Evolutionary conservation across 92 coral and sea anemone species (phyloP).

Genomic region (Montipora capitata): DNA sequence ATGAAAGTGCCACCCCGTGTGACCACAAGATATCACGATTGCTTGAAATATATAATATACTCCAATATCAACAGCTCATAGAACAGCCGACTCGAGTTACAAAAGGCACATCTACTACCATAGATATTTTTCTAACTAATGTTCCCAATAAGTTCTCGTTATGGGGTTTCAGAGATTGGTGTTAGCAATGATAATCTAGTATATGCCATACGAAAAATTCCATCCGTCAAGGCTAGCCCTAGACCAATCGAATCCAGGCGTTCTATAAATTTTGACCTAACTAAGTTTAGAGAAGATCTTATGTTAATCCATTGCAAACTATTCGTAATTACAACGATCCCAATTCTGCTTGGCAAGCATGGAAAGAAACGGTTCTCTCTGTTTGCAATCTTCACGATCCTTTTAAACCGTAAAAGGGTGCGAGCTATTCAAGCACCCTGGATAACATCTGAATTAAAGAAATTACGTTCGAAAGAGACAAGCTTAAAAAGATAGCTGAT

Average conservation of each 20-base stretch:
- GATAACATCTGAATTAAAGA: constrained; percentile 27
- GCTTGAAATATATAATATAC: constrained; percentile 11
- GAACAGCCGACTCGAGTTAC: constrained; percentile 24
- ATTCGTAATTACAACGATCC: constrained; percentile 40
- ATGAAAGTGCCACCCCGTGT: neutral
- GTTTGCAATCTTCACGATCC: constrained; percentile 39
- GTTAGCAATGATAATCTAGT: constrained; percentile 35
- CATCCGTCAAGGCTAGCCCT: constrained; percentile 37
- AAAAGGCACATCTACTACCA: constrained; percentile 12
- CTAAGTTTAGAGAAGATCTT: constrained; percentile 43
- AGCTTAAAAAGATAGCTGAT: constrained; percentile 26
- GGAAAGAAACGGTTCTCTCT: neutral
- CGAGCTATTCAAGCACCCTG: constrained; percentile 34
- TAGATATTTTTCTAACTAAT: constrained; percentile 30
- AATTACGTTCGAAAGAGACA: constrained; percentile 23
- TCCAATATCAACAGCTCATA: constrained; percentile 22
- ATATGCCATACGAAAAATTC: constrained; percentile 32
- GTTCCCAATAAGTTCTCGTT: constrained; percentile 12
- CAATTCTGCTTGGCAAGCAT: constrained; percentile 31
- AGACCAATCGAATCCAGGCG: constrained; percentile 28
- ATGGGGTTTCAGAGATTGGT: constrained; percentile 51
- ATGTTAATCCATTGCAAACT: constrained; percentile 40
- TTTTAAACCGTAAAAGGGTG: constrained; percentile 28
- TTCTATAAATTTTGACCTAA: constrained; percentile 15
- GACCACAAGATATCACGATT: constrained; percentile 29